Evolutionary conservation across 2,797 vertebrate species (phyloP), one percentile per base, ranked within the genome.

Genomic region (Myotis findleyi): DNA sequence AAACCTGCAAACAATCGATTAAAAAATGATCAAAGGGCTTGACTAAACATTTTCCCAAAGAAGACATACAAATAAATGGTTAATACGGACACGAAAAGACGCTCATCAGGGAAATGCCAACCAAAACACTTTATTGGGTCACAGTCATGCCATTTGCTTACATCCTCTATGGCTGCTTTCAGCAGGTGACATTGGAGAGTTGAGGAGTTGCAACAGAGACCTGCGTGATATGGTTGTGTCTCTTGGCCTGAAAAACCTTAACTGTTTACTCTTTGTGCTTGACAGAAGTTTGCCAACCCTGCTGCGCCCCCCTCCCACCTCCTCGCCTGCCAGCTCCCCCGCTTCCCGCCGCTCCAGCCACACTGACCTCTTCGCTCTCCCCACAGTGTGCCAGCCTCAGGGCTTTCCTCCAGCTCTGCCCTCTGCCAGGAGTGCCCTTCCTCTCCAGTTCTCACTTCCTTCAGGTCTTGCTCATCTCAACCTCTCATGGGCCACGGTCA

Each of bases 121-220:
- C 11, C n/a, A 21, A 5, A 8, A 4, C 5, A 7, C 7, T 8
- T 2, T 0, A 3, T 1, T 18, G 81, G 36, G 5, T 33, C 36
- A 4, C 30, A 2, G 53, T n/a, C 18, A 0, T 4, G 1, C 36
- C 53, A 2, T 8, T 20, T 4, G 21, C 57, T 90, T 51, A 0
- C 21, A 0, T 2, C 25, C 9, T 18, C 33, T 0, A 1, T 8
- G 53, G 25, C 30, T 21, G 11, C 23, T 4, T 11, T n/a, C 44
- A 25, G 2, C 44, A 20, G 2, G 7, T 6, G 7, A 0, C 3
- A 0, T n/a, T 1, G 0, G 36, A 14, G 27, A 49, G 64, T 17
- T 7, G 30, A 14, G 47, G 9, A 3, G 13, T 6, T 11, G 53
- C 4, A 1, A 23, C 30, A 7, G 76, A 93, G 38, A 20, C 75